phyloP scores from a whole-genome alignment of 2,888 invertebrate species.

The Papilio gigon region DNA sequence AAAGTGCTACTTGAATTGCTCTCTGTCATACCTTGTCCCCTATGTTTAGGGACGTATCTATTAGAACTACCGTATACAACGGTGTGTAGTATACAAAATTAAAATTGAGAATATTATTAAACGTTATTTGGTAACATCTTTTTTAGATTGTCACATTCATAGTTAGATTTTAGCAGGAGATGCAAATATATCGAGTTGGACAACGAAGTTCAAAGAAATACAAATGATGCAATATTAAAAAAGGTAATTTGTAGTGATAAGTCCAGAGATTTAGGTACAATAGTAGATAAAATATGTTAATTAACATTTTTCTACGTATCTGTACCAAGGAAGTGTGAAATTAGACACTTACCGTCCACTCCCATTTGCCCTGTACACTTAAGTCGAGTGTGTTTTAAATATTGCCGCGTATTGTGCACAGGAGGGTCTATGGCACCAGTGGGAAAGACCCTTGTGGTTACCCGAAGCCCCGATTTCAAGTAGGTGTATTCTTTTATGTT shows the following conservation, averaged over 20 bases:
- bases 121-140: too few relatives aligned
- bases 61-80: not conserved
- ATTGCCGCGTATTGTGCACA: slow-evolving; percentile 36
- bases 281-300: not conserved
- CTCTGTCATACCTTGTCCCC: slow-evolving; percentile 2
- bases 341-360: slow-evolving; percentile 33
- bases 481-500: not conserved
- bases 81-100: not conserved
- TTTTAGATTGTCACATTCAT: too few relatives aligned
- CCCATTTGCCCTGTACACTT: slow-evolving; percentile 26
- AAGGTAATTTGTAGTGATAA: not conserved
- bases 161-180: too few relatives aligned
- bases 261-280: too few relatives aligned
- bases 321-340: slow-evolving; percentile 32
- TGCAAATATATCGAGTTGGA: too few relatives aligned
- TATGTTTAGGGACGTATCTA: slow-evolving; percentile 3
- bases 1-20: slow-evolving; percentile 20
- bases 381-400: slow-evolving; percentile 38
- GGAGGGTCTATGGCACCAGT: slow-evolving; percentile 24
- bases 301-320: not conserved
- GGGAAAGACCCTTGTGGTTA: slow-evolving; percentile 24
- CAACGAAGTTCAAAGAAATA: too few relatives aligned
- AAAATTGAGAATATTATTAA: too few relatives aligned
- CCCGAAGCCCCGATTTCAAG: not conserved
- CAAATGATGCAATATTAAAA: too few relatives aligned